These are phyloP conservation scores for Adelognathus sp. DNA, from an alignment of 2,888 invertebrate genomes.

Conservation along the genomic window DNA sequence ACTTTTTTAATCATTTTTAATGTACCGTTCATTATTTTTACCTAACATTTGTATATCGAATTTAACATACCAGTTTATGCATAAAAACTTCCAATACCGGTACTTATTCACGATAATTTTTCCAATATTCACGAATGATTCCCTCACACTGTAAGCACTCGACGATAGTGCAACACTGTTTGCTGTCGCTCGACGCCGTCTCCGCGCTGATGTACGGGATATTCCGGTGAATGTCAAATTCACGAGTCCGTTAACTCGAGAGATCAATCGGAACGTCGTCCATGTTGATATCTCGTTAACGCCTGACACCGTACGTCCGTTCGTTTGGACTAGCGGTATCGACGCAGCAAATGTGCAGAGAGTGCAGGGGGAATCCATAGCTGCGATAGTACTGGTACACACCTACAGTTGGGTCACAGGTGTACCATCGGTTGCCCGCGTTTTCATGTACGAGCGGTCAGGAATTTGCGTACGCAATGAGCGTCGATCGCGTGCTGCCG, in stretches of 20 bases:
- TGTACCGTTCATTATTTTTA: too few species aligned
- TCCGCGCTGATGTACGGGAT: too few species aligned
- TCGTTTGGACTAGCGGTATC: neutral
- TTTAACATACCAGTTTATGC: too few species aligned
- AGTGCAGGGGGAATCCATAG: neutral
- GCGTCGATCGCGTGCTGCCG: conserved; percentile 46
- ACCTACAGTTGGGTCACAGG: neutral
- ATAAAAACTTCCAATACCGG: too few species aligned
- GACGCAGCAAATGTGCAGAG: neutral
- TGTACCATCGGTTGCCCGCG: neutral
- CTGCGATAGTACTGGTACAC: neutral
- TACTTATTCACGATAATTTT: neutral
- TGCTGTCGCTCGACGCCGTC: neutral
- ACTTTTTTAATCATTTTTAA: too few species aligned
- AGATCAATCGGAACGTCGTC: conserved; percentile 33
- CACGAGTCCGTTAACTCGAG: conserved; percentile 19
- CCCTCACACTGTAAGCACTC: too few species aligned
- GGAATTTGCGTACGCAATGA: conserved; percentile 63
- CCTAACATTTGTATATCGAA: too few species aligned
- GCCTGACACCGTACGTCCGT: conserved; percentile 38
- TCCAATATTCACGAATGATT: too few species aligned
- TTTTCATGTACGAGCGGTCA: conserved; percentile 17
- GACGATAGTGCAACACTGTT: too few species aligned
- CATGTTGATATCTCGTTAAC: conserved; percentile 42
- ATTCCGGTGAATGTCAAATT: conserved; percentile 12